Evolutionary conservation across 1,140 invertebrate species (phyloP).

Genomic region (Drosophila kohkoa): DNA sequence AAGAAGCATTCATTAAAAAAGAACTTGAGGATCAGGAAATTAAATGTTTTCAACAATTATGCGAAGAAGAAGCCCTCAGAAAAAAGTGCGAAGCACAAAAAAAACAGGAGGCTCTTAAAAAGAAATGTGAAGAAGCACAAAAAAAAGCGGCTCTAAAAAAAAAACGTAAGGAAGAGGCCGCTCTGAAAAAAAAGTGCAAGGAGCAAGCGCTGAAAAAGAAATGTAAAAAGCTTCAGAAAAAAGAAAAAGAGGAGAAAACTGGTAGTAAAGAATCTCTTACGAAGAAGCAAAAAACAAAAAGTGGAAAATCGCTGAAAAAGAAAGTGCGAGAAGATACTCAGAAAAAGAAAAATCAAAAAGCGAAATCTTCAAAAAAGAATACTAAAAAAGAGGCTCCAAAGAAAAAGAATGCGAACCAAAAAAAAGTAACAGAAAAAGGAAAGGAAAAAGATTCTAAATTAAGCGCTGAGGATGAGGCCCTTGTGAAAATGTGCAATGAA

Average conservation of each 20-base stretch:
- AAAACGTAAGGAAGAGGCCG: no score
- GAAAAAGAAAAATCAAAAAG: not conserved
- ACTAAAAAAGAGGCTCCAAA: constrained; percentile 1
- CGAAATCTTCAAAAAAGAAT: no score
- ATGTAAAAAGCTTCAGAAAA: not conserved
- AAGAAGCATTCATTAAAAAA: constrained; percentile 9
- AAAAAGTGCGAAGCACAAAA: not conserved
- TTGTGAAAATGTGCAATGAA: constrained; percentile 2
- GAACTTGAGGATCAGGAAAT: constrained; percentile 1
- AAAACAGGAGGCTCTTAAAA: not conserved
- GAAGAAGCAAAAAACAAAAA: not conserved
- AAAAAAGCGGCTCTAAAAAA: not conserved
- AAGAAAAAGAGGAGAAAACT: not conserved
- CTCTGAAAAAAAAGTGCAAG: not conserved
- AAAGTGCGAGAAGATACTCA: not conserved
- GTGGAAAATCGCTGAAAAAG: not conserved
- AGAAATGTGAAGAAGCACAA: not conserved
- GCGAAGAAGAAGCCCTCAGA: constrained; percentile 1
- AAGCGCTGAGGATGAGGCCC: not conserved
- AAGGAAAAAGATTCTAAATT: not conserved
- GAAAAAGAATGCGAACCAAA: not conserved
- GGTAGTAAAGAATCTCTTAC: not conserved
- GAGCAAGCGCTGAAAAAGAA: not conserved
- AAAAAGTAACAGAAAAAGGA: not conserved
- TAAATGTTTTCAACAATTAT: constrained; percentile 4